Base-by-base conservation (phyloP, 2,113 vertebrate species). In the Odocoileus virginianus region DNA sequence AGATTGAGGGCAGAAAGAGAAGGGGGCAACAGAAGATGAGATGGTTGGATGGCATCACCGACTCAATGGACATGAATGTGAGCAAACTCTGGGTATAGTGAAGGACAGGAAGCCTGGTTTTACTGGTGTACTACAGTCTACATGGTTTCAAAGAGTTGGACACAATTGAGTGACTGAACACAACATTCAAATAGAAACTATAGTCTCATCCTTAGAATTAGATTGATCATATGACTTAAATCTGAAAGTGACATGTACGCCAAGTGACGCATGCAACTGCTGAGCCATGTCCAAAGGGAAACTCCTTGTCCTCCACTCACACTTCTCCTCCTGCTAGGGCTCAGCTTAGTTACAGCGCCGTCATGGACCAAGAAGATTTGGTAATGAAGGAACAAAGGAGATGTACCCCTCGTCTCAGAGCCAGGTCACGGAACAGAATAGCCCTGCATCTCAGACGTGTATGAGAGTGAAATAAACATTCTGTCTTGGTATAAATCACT, bases 91-190 rank as follows among this genome's bases (percentile, higher is more conserved):
- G 71, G 3, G 71, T 14, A 43, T 2, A 27, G 23, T 43, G 23
- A 76, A 76, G 71, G 71, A 43, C 23, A 43, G 40, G 71, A 76
- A 76, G 23, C 23, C 12, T 27, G 71, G 40, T 43, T 40, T 7
- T n/a, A 27, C 71, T 76, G 71, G 40, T 43, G 71, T 7, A 27
- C 71, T 76, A 23, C 23, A 2, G 23, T 27, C 23, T 43, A 43
- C 6, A 43, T 0, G 6, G 40, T 2, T 76, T 12, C 12, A 27
- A 27, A 43, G 71, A 76, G 40, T 43, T 0, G 0, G 71, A 76
- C 71, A 76, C 3, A 15, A 2, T 3, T 27, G 36, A 43, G 40
- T 2, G 13, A 43, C 23, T 76, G 40, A 43, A 76, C 12, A 57
- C 6, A 76, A 43, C 71, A 76, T 27, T 76, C 40, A 76, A 27